Conservation (phyloP, 2,113 vertebrate species). For the Myotis brandtii region DNA sequence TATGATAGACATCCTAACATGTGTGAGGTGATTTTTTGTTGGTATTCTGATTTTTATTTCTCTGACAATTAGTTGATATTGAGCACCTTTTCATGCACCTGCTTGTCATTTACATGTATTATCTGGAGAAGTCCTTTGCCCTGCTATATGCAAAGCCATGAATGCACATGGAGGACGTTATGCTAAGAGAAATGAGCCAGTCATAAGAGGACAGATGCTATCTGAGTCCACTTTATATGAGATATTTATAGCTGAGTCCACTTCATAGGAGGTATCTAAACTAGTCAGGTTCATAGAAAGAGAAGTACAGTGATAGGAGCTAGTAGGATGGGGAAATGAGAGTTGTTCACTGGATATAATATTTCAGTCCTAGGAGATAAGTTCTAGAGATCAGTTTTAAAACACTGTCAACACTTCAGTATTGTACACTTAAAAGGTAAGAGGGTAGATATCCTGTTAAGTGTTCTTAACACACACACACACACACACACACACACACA, state of each 20-base stretch:
- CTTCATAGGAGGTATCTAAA: neutral
- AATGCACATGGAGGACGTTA: neutral
- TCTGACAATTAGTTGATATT: no score
- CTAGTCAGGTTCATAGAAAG: neutral
- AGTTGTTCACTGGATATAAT: neutral
- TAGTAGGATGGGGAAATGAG: neutral
- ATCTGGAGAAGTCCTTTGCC: neutral
- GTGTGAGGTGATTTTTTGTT: no score
- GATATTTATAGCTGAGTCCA: neutral
- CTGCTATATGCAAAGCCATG: neutral
- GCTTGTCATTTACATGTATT: neutral
- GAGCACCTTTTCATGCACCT: neutral
- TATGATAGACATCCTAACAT: neutral
- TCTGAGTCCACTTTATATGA: neutral
- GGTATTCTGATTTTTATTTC: no score
- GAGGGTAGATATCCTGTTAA: neutral
- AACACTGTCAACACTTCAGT: neutral
- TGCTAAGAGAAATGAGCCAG: no score
- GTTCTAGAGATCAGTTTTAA: neutral
- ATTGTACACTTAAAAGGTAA: neutral
- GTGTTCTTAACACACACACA: no score
- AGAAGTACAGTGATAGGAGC: neutral
- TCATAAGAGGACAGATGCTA: no score
- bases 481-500: no score
- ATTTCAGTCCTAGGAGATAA: neutral